Evolutionary conservation across 2,113 vertebrate genomes (phyloP), one percentile per base, ranked within the genome.

Genomic region (Boleophthalmus pectinirostris): DNA sequence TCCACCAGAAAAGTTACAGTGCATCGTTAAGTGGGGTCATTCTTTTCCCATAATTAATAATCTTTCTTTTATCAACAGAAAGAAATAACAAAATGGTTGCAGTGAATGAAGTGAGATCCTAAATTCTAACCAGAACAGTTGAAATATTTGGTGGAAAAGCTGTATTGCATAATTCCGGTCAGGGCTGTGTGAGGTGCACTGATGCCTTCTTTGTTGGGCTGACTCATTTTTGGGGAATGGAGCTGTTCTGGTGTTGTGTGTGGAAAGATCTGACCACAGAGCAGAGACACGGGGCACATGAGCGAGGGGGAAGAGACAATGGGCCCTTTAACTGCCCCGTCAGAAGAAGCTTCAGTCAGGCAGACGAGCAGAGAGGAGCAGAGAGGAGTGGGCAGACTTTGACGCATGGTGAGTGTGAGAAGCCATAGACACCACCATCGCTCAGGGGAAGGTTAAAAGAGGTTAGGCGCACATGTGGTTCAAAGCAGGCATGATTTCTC

Each of bases 191-290:
- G 74, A 80, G 85, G 38, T 60, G 57, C 77, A 88, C 90, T 91
- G 88, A 90, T 79, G 87, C 77, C 75, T 83, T 82, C 89, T 91
- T 91, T 90, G 87, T 92, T 85, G 61, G 77, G 65, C 83, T 92
- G 91, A 92, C 89, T 91, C 89, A 92, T 88, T 81, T 69, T 73
- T 78, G 74, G 76, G 86, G 91, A 92, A 92, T 91, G 90, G 80
- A 88, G 78, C 82, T 83, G 88, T 81, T 86, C 84, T 86, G 80
- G 87, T 73, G 56, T 83, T 15, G 29, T 64, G 29, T 64, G 83
- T 83, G 87, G 86, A 90, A 92, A 91, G 86, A 91, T 89, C 90
- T 88, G 84, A 82, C 77, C 89, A 87, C 75, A 73, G 74, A 83
- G 85, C 82, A 83, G 75, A 90, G 73, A 87, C 79, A 76, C 67